Percentiles rank a stretch among this genome's conserved stretches.
phyloP scores from a whole-genome alignment of 2,113 vertebrate genomes.

The Eira barbara region DNA sequence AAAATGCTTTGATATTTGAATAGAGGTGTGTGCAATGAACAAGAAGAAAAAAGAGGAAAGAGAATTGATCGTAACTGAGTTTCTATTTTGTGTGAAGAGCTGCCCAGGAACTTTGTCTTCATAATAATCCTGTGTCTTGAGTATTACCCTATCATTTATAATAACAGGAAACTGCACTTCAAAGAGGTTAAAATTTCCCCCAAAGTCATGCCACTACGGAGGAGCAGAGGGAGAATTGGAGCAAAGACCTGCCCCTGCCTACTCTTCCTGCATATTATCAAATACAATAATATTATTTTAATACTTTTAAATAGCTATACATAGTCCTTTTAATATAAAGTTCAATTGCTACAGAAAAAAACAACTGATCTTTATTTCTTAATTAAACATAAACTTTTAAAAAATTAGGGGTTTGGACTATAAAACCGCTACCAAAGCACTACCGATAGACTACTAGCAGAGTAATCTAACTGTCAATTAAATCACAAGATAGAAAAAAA shows the following conservation, averaged over 20 bases:
- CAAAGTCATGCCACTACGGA: not conserved
- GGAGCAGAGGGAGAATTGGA: not conserved
- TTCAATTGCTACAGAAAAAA: not conserved
- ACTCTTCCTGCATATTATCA: not conserved
- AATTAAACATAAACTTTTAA: not conserved
- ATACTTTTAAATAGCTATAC: not conserved
- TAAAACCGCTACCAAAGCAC: not conserved
- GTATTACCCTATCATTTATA: not conserved
- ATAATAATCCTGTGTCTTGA: not conserved
- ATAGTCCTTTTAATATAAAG: not conserved
- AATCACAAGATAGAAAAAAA: not conserved
- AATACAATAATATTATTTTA: not conserved
- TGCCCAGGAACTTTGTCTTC: not conserved
- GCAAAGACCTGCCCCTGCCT: not conserved
- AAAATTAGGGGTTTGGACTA: not conserved
- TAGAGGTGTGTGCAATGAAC: not conserved
- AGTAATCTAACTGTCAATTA: not conserved
- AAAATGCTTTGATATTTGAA: not conserved
- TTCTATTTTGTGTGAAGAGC: not conserved
- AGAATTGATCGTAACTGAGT: not conserved
- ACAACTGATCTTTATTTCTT: not conserved
- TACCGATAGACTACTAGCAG: not conserved
- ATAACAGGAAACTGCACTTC: not conserved
- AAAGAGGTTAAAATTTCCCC: not conserved
- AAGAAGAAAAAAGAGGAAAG: not conserved